Evolutionary conservation across 53 echinoderm and acorn worm genomes (phyloP).

Genomic region (Astropecten irregularis): DNA sequence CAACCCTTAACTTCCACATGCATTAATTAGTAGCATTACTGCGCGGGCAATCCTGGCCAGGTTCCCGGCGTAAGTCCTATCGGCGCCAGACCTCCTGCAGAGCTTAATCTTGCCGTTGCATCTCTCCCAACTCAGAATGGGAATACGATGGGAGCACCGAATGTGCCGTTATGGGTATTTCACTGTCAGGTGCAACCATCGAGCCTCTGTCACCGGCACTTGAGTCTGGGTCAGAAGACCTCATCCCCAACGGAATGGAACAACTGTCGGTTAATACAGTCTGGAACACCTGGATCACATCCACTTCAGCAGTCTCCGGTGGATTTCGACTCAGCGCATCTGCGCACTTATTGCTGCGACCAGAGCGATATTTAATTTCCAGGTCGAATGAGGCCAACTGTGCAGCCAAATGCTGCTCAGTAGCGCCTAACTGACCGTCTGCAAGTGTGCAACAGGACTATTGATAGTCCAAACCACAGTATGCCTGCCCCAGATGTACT

Average conservation of each 20-base stretch:
- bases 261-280: neutral
- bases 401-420: slow-evolving; percentile 60
- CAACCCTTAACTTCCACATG: too few species aligned
- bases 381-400: slow-evolving; percentile 57
- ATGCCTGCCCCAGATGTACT: slow-evolving; percentile 37
- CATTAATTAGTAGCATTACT: neutral
- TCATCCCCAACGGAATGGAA: neutral
- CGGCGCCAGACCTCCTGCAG: neutral
- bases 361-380: slow-evolving; percentile 57
- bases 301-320: neutral
- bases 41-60: neutral
- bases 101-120: neutral
- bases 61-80: neutral
- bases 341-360: slow-evolving; percentile 36
- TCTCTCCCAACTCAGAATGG: neutral
- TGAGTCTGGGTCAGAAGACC: neutral
- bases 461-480: slow-evolving; percentile 23
- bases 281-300: neutral
- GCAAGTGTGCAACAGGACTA: neutral
- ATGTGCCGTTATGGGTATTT: too few species aligned
- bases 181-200: too few species aligned
- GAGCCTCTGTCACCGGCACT: too few species aligned
- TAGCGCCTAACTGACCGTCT: slow-evolving; percentile 54
- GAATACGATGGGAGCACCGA: neutral
- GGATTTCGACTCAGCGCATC: slow-evolving; percentile 14